Evolutionary conservation across 1,140 invertebrate species (phyloP).

Genomic region (Myzus persicae): DNA sequence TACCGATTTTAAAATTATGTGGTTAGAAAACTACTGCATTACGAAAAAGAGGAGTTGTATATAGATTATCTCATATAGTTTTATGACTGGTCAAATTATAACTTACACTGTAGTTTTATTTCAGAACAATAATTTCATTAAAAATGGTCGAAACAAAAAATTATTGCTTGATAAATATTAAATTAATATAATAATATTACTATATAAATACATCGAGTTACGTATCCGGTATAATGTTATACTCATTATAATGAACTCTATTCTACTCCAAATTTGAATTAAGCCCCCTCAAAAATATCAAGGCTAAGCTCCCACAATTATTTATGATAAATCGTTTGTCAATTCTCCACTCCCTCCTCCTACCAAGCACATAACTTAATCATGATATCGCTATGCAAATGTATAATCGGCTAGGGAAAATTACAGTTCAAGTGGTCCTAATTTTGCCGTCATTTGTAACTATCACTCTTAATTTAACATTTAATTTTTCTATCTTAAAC

Average conservation of each 20-base stretch:
- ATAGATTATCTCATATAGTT: background rate
- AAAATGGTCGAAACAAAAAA: background rate
- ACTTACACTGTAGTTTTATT: background rate
- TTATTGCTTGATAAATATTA: background rate
- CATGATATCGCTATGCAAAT: background rate
- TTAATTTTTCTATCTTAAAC: too few species aligned
- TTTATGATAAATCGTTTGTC: background rate
- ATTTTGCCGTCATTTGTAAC: too few species aligned
- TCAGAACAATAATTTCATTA: background rate
- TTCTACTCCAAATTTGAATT: background rate
- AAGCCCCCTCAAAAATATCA: background rate
- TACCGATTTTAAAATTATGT: background rate
- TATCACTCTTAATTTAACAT: too few species aligned
- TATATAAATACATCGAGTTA: background rate
- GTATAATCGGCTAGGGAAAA: too few species aligned
- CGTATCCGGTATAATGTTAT: background rate
- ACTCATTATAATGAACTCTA: background rate
- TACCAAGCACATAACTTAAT: background rate
- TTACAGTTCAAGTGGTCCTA: too few species aligned
- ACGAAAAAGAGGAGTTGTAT: background rate
- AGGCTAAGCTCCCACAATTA: background rate
- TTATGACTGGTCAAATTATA: background rate
- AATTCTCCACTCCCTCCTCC: background rate
- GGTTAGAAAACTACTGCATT: background rate
- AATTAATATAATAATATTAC: too few species aligned